These are phyloP conservation scores for Willowsia nigromaculata DNA, from an alignment of 2,888 invertebrate species.

Conservation along the genomic window DNA sequence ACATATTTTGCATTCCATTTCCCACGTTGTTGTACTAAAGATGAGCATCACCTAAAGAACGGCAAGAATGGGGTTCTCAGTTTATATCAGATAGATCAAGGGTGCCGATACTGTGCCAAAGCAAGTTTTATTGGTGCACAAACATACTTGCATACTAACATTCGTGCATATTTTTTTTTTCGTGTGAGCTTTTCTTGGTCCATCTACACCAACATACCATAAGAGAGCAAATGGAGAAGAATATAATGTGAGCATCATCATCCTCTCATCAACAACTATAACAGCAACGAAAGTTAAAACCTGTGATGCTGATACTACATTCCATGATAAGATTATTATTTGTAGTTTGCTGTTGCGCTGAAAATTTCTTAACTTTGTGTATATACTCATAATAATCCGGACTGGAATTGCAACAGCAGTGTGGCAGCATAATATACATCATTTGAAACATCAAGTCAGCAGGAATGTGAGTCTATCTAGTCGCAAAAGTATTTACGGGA, in stretches of 20 bases:
- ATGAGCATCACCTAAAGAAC: background rate
- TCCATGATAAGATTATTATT: constrained; percentile 3
- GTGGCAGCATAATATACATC: background rate
- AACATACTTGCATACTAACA: too few species aligned
- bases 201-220: background rate
- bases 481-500: background rate
- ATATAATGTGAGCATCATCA: background rate
- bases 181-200: constrained; percentile 6
- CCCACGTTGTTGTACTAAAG: constrained; percentile 8
- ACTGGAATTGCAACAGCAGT: background rate
- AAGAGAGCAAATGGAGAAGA: background rate
- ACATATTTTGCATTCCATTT: background rate
- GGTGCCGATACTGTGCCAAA: constrained; percentile 29
- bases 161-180: too few species aligned
- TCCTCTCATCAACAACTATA: background rate
- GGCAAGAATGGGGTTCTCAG: background rate
- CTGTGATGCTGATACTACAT: constrained; percentile 12
- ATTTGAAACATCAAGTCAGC: background rate
- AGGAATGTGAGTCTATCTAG: background rate
- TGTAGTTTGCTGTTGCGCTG: background rate
- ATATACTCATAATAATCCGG: background rate
- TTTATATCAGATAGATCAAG: constrained; percentile 20
- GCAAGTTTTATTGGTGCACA: constrained; percentile 3
- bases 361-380: background rate
- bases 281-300: background rate